Evolutionary conservation across 2,888 invertebrate genomes (phyloP).

Genomic region (Andrena bicolor): DNA sequence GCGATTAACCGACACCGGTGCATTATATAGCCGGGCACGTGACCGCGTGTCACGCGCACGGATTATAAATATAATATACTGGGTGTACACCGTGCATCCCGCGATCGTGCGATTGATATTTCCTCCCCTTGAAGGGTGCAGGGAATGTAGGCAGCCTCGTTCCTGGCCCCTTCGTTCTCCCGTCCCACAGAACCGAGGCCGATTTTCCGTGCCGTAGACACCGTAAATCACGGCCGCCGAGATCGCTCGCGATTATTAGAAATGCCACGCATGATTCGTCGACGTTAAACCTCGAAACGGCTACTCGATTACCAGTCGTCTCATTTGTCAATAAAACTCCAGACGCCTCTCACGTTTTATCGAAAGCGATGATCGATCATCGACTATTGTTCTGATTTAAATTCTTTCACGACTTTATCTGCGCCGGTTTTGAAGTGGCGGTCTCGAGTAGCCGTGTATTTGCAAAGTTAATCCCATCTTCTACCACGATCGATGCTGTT

Average conservation of each 20-base stretch:
- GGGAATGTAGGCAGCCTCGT: background rate
- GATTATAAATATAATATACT: conserved; percentile 84
- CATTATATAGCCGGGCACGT: conserved; percentile 78
- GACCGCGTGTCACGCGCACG: conserved; percentile 81
- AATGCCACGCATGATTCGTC: conserved; percentile 50
- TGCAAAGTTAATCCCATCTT: conserved; percentile 19
- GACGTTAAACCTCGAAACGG: conserved; percentile 16
- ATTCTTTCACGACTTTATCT: conserved; percentile 47
- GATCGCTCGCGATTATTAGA: conserved; percentile 67
- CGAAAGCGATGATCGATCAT: conserved; percentile 43
- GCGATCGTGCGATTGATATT: conserved; percentile 63
- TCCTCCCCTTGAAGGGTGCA: conserved; percentile 35
- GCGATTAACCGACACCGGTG: conserved; percentile 78
- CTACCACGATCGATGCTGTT: background rate
- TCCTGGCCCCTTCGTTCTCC: conserved; percentile 3
- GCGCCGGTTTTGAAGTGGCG: conserved; percentile 21
- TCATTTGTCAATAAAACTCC: conserved; percentile 15
- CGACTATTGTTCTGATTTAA: conserved; percentile 60
- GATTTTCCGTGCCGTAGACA: conserved; percentile 27
- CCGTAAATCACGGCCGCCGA: conserved; percentile 68
- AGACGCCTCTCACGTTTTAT: conserved; percentile 29
- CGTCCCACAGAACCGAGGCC: background rate
- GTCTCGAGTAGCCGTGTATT: conserved; percentile 30
- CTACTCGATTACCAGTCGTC: conserved; percentile 23
- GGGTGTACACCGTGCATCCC: conserved; percentile 66